Base-by-base conservation (phyloP, 2,888 invertebrate species). In the Lasioglossum villosulum region DNA sequence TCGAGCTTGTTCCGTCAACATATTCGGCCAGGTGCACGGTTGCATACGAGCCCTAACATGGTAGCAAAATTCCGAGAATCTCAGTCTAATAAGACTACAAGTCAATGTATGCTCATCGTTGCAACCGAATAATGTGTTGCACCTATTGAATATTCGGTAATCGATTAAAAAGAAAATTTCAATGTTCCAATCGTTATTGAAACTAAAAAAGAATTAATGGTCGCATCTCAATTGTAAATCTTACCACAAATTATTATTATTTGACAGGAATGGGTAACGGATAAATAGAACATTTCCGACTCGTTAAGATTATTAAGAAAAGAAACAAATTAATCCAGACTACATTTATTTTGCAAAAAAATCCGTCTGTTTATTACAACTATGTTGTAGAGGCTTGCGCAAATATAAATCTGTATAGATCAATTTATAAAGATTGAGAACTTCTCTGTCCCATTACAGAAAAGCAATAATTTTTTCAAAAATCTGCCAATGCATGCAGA, bases 21-120 rank as follows among this genome's bases (percentile, higher is more conserved):
- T 97, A 97, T 94, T 98, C 97, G 92, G 98, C 98, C 90, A 98
- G 96, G 93, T 98, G 98, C 52, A 99, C 99, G 77, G 98, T 98
- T 86, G 98, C 98, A 95, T 98, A 98, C 37, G 98, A 98, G 85
- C 98, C 98, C 96, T 98, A 80, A 82, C 16, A 63, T 4, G n/a
- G 70, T 71, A 16, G 30, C 59, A 39, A 59, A 71, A 19, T 66
- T 59, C 37, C 63, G 70, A 27, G 72, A 30, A n/a, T 52, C n/a
- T 75, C 39, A n/a, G n/a, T 39, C 63, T 3, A 42, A 30, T 23
- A 63, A n/a, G 63, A 14, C 14, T 30, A 30, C 30, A 16, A 30
- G 30, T 6, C 16, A 30, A 30, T 27, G 5, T 0, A n/a, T 30
- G 14, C 14, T 75, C 19, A 1, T 39, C 39, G 23, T n/a, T 12